Evolutionary conservation across 2,888 invertebrate genomes (phyloP).

Genomic region (Torymus texanus): DNA sequence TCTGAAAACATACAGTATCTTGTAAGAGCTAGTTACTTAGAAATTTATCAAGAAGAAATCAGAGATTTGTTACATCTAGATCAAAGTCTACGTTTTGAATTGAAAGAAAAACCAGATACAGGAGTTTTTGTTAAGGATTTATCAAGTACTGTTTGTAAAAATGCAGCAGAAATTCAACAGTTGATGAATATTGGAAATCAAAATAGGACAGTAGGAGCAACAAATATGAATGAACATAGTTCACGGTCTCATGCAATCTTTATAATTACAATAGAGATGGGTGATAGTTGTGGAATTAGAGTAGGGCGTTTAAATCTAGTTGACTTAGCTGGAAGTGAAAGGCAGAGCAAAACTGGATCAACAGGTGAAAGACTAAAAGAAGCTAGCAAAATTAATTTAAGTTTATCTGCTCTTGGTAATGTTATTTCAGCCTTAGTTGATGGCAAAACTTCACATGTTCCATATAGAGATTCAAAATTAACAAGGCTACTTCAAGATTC

Average conservation of each 20-base stretch:
- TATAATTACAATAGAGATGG: slow-evolving; percentile 97
- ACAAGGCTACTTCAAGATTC: slow-evolving; percentile 98
- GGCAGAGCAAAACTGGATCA: slow-evolving; percentile 98
- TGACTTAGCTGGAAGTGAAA: slow-evolving; percentile 98
- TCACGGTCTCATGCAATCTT: slow-evolving; percentile 99
- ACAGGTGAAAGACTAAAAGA: slow-evolving; percentile 94
- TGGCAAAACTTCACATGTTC: slow-evolving; percentile 95
- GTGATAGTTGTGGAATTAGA: slow-evolving; percentile 78
- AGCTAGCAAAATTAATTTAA: slow-evolving; percentile 97
- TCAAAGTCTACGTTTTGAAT: slow-evolving; percentile 82
- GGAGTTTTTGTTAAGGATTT: slow-evolving; percentile 98
- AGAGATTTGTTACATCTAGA: slow-evolving; percentile 83
- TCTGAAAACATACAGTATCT: slow-evolving; percentile 96
- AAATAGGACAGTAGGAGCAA: slow-evolving; percentile 95
- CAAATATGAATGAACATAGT: slow-evolving; percentile 99
- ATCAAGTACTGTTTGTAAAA: slow-evolving; percentile 95
- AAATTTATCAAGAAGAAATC: slow-evolving; percentile 96
- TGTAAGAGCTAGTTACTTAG: slow-evolving; percentile 96
- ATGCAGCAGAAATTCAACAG: slow-evolving; percentile 93
- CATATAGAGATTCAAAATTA: slow-evolving; percentile 97
- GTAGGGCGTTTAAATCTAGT: slow-evolving; percentile 98
- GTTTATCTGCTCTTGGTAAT: slow-evolving; percentile 97
- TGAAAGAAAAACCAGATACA: slow-evolving; percentile 85
- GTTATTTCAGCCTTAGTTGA: slow-evolving; percentile 97
- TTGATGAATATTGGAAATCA: slow-evolving; percentile 95